These are phyloP conservation scores for Drosophila baimaii DNA, from an alignment of 1,140 invertebrate species.

Conservation along the genomic window DNA sequence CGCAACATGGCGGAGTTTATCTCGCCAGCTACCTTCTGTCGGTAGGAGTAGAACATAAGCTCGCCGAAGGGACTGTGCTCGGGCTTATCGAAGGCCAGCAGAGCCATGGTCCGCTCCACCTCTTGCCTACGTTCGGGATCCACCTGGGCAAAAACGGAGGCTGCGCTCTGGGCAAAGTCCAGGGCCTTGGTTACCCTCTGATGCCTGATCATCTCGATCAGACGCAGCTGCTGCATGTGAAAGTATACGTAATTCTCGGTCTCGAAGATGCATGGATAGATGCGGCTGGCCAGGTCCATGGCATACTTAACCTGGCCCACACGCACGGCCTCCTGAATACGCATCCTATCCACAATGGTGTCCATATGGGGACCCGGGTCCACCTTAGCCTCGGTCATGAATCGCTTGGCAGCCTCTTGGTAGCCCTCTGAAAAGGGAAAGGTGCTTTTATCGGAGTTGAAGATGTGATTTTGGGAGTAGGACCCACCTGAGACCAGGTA, in stretches of 20 bases:
- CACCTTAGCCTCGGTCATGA: conserved; percentile 38
- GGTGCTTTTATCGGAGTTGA: too few relatives aligned
- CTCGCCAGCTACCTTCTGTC: conserved; percentile 24
- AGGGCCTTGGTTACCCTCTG: conserved; percentile 28
- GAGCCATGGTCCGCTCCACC: conserved; percentile 94
- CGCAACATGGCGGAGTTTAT: conserved; percentile 84
- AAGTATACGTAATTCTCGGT: conserved; percentile 70
- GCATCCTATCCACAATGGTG: conserved; percentile 30
- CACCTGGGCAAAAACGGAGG: not conserved
- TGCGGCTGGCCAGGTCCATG: conserved; percentile 61
- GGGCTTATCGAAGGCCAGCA: conserved; percentile 98
- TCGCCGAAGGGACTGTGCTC: conserved; percentile 97
- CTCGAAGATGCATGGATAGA: conserved; percentile 55
- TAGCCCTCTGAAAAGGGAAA: conserved; percentile 51
- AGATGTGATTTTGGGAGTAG: not conserved
- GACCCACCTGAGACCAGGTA: conserved; percentile 56
- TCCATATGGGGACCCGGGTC: conserved; percentile 18
- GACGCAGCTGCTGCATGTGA: conserved; percentile 69
- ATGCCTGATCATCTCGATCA: conserved; percentile 58
- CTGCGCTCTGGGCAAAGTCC: conserved; percentile 22
- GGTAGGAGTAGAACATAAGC: conserved; percentile 93
- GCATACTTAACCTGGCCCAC: conserved; percentile 58
- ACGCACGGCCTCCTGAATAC: conserved; percentile 43
- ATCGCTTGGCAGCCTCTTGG: conserved; percentile 53
- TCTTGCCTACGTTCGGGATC: conserved; percentile 81